These are phyloP conservation scores for Atractosteus spatula DNA, from an alignment of 2,113 vertebrate species.

Conservation along the genomic window DNA sequence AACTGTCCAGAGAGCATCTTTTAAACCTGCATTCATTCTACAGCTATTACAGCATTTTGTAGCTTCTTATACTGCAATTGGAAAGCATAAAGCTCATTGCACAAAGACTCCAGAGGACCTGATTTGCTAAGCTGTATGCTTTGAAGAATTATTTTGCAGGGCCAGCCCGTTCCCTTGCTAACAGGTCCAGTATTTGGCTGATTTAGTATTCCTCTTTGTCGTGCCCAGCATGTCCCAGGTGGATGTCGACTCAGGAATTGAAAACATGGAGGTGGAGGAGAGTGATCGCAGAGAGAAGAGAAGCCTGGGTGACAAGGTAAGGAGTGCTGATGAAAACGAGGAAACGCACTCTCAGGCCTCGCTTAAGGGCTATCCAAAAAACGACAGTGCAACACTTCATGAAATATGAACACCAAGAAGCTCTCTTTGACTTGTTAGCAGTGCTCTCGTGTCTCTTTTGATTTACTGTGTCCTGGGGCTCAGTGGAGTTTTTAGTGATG, in stretches of 20 bases:
- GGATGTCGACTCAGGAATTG: conserved; percentile 98
- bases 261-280: conserved; percentile 99
- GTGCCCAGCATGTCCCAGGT: conserved; percentile 93
- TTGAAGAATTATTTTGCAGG: too few species aligned
- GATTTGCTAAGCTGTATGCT: too few species aligned
- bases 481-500: neutral
- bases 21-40: too few species aligned
- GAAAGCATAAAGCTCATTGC: too few species aligned
- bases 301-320: conserved; percentile 89
- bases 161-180: neutral
- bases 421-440: neutral
- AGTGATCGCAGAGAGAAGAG: conserved; percentile 93
- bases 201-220: neutral
- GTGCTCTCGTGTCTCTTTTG: neutral
- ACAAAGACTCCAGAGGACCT: too few species aligned
- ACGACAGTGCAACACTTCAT: too few species aligned
- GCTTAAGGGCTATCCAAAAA: too few species aligned
- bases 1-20: too few species aligned
- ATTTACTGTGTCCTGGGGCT: neutral
- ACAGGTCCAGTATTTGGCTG: neutral
- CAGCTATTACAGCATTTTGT: too few species aligned
- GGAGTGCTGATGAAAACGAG: conserved; percentile 3
- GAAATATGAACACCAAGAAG: too few species aligned
- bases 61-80: too few species aligned
- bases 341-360: too few species aligned